Percentiles rank a stretch among this genome's conserved stretches.
Evolutionary conservation across 1,140 invertebrate species (phyloP).

Genomic region (Gonatopus flavifemur): DNA sequence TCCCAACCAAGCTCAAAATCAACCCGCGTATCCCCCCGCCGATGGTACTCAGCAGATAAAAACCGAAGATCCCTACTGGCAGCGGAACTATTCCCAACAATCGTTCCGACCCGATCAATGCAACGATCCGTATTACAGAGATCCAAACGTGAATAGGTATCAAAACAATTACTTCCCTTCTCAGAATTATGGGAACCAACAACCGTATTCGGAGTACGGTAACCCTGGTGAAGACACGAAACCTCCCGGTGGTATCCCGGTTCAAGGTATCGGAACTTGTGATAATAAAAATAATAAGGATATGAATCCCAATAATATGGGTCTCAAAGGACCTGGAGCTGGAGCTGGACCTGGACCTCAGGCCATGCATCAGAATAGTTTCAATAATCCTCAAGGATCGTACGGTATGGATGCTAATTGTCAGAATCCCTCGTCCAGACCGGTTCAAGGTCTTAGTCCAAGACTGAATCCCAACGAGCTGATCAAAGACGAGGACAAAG

Average conservation of each 20-base stretch:
- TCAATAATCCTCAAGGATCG: constrained; percentile 9
- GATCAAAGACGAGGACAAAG: constrained; percentile 39
- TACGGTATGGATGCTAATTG: constrained; percentile 28
- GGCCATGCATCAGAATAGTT: constrained; percentile 30
- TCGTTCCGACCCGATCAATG: constrained; percentile 41
- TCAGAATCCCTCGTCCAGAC: constrained; percentile 20
- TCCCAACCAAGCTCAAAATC: constrained; percentile 29
- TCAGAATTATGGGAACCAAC: constrained; percentile 46
- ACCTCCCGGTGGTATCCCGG: constrained; percentile 12
- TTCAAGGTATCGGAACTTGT: constrained; percentile 13
- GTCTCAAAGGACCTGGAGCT: too few species aligned
- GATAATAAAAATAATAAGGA: constrained; percentile 38
- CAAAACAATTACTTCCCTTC: constrained; percentile 45
- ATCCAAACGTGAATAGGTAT: constrained; percentile 39
- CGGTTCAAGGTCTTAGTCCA: constrained; percentile 20
- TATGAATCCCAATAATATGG: constrained; percentile 30
- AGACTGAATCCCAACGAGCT: constrained; percentile 40
- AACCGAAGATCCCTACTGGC: constrained; percentile 49
- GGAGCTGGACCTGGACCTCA: too few species aligned
- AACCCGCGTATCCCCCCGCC: constrained; percentile 22
- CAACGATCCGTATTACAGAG: constrained; percentile 43
- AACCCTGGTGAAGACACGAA: constrained; percentile 23
- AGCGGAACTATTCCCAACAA: constrained; percentile 46
- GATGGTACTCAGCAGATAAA: constrained; percentile 28
- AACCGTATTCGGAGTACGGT: constrained; percentile 39